Base-by-base conservation (phyloP, 2,113 vertebrate genomes). In the Noturus placidus region DNA sequence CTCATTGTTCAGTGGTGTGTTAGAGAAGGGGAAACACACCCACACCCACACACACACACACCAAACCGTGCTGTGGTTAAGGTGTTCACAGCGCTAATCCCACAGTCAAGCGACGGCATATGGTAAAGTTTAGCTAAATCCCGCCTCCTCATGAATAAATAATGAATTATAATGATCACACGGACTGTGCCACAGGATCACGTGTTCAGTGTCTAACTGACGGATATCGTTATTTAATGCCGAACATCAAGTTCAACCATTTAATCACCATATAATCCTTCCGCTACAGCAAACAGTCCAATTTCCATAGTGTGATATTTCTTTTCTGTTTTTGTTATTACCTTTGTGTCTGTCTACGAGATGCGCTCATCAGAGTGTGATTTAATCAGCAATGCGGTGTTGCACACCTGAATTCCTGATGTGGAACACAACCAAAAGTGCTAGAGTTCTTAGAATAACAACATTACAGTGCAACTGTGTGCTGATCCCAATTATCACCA, bases 401-500 rank as follows among this genome's bases (percentile, higher is more conserved):
- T 61, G 25, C 84, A 20, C 2, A 72, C 63, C 83, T 70, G 65
- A 35, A 27, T 22, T n/a, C 3, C 27, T 17, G 30, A 20, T 30
- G 69, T 84, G 72, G 27, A 84, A 84, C 67, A 72, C 50, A 69
- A n/a, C 30, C 22, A 3, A 17, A 78, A 54, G 30, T 35, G 22
- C 20, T 70, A 5, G 2, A 15, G 1, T 27, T 78, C 72, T 78
- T 46, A 30, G 14, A 65, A 61, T 77, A 63, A 77, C 35, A 63
- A 77, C 35, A 46, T 46, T 76, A 74, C 17, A 85, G 38, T 74
- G 74, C 54, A 85, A 19, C 54, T 69, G n/a, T 69, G 19, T 69
- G 82, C 82, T 69, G 33, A 72, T 84, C 15, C 72, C 38, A 86
- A 86, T 86, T 86, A 65, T 22, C 74, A 79, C 74, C 27, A 65